Evolutionary conservation across 2,113 vertebrate species (phyloP).

Genomic region (Corythornis vintsioides): DNA sequence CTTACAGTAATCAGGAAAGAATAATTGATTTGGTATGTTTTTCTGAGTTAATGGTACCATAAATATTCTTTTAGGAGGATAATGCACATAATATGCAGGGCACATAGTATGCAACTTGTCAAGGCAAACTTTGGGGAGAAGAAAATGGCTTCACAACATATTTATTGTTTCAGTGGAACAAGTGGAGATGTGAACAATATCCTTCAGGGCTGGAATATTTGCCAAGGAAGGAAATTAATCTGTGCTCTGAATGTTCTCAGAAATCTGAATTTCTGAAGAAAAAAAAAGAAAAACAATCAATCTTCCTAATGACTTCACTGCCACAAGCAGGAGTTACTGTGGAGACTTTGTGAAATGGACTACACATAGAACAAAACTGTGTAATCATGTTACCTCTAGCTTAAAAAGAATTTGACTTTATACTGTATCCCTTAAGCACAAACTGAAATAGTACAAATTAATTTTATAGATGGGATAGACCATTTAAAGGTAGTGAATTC

Average conservation of each 20-base stretch:
- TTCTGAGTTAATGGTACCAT: slow-evolving; percentile 6
- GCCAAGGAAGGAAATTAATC: neutral
- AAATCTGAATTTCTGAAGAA: neutral
- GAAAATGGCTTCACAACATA: neutral
- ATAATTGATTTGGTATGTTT: slow-evolving; percentile 10
- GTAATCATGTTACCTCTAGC: neutral
- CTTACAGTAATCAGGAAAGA: slow-evolving; percentile 17
- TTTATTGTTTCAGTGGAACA: neutral
- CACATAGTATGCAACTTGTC: neutral
- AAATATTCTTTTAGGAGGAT: slow-evolving; percentile 25
- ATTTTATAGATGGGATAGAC: neutral
- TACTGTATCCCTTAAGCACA: neutral
- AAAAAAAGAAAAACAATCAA: neutral
- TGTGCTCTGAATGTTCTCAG: neutral
- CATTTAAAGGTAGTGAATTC: neutral
- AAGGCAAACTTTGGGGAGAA: neutral
- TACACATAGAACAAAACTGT: neutral
- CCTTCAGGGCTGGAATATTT: neutral
- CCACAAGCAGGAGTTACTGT: neutral
- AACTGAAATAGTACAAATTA: neutral
- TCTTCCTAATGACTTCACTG: neutral
- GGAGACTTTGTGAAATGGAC: neutral
- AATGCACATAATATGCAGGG: neutral
- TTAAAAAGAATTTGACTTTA: neutral
- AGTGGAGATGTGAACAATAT: neutral